Conservation (phyloP, 2,888 invertebrate species). For the Ochropacha duplaris region DNA sequence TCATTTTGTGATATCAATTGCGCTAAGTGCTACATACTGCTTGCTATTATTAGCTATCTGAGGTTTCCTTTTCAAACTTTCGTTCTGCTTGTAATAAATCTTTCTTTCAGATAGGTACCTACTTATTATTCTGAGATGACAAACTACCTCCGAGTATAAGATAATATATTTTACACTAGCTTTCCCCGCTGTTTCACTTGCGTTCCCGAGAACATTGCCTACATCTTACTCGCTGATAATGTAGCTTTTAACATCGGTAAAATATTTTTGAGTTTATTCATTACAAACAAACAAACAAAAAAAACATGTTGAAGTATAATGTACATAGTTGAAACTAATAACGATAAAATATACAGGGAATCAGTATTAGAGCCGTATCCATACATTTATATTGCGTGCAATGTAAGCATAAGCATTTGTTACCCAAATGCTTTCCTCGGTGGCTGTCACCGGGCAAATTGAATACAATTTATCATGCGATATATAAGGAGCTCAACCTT, state of each 20-base stretch:
- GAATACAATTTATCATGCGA: constrained; percentile 78
- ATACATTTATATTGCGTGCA: constrained; percentile 67
- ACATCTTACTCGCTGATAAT: too few species aligned
- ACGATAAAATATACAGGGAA: constrained; percentile 3
- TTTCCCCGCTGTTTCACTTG: too few species aligned
- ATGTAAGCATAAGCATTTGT: constrained; percentile 74
- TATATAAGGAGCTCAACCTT: constrained; percentile 58
- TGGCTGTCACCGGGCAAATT: constrained; percentile 76
- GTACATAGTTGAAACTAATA: neutral
- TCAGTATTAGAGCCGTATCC: constrained; percentile 3
- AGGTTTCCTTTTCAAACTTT: too few species aligned
- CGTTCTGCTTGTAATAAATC: too few species aligned
- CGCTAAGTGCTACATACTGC: neutral
- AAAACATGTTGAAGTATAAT: neutral
- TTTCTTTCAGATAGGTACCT: too few species aligned
- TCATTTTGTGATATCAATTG: too few species aligned
- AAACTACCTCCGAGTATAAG: neutral
- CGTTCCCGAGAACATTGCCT: too few species aligned
- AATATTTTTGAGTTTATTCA: too few species aligned
- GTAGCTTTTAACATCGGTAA: too few species aligned
- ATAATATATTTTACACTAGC: too few species aligned
- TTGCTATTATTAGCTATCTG: neutral
- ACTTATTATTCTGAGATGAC: neutral
- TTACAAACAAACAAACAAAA: too few species aligned
- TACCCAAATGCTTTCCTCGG: constrained; percentile 75